Evolutionary conservation across 2,113 vertebrate species (phyloP).

Genomic region (Elachura formosa): DNA sequence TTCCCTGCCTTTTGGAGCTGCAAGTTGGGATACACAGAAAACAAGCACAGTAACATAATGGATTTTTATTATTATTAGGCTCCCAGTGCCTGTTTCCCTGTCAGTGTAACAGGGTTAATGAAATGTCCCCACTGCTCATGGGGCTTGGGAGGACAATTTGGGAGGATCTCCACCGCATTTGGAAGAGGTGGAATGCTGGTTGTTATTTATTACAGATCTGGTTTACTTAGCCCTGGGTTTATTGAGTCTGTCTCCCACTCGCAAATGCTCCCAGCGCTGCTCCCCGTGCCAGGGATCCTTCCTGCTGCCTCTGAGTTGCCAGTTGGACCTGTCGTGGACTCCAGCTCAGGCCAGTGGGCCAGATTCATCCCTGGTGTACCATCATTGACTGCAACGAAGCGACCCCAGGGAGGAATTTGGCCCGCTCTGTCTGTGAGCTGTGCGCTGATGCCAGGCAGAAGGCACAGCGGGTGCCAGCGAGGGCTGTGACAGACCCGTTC

Average conservation of each 20-base stretch:
- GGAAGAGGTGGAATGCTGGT: background rate
- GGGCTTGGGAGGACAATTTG: conserved; percentile 19
- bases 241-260: background rate
- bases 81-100: conserved; percentile 13
- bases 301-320: background rate
- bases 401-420: conserved; percentile 32
- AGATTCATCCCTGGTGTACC: conserved; percentile 56
- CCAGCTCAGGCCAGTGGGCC: conserved; percentile 46
- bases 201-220: conserved; percentile 6
- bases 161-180: background rate
- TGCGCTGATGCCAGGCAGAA: background rate
- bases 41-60: background rate
- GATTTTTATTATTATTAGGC: conserved; percentile 45
- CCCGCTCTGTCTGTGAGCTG: background rate
- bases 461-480: background rate
- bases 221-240: background rate
- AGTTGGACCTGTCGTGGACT: conserved; percentile 54
- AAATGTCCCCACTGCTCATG: background rate
- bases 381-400: conserved; percentile 54
- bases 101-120: conserved; percentile 23
- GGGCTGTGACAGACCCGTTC: background rate
- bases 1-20: background rate
- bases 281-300: conserved; percentile 26
- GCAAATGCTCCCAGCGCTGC: background rate
- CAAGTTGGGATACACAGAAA: background rate